Evolutionary conservation across 2,113 vertebrate species (phyloP), one percentile per base, ranked within the genome.

Genomic region (Malurus cyaneus): DNA sequence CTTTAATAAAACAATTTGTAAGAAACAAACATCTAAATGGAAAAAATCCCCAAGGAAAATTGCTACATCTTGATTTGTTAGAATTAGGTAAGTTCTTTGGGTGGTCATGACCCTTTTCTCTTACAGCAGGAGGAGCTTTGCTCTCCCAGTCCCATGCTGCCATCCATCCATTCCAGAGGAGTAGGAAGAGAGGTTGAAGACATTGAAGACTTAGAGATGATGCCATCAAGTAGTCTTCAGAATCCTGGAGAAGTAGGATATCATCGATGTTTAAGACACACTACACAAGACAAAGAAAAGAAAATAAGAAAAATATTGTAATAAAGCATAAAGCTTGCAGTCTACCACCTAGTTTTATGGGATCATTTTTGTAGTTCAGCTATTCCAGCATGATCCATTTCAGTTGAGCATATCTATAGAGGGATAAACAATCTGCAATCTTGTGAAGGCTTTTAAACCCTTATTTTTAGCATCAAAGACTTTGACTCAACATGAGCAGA

Each of bases 381-480:
- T 93, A 49, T 49, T 66, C 54, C 76, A 82, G 61, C 12, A 2
- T 29, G 65, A 89, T 81, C 70, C 23, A 6, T 92, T 93, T 91
- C 41, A 39, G 52, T 92, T 83, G 24, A 92, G 21, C 46, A 15
- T 49, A 87, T 20, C 60, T 89, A n/a, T 28, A 69, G 17, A 84
- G 42, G 56, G 69, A 94, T 66, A 96, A 92, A 79, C 82, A 81
- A 78, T 42, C 77, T 56, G 20, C 70, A 93, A 7, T 50, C 46
- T 88, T 74, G 64, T 73, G 54, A 62, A 76, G 56, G 34, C 25
- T 93, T 93, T 91, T 82, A 90, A 78, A 77, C 56, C 86, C 89
- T 93, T 96, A 96, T 94, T 97, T 97, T 97, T 96, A 96, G 74
- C 89, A 97, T 96, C 95, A 97, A 93, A 97, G 86, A 72, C 90